A percentile compares a stretch with the other conserved stretches of the same genome.
Conservation (phyloP, 2,113 vertebrate genomes). For the Axis porcinus region DNA sequence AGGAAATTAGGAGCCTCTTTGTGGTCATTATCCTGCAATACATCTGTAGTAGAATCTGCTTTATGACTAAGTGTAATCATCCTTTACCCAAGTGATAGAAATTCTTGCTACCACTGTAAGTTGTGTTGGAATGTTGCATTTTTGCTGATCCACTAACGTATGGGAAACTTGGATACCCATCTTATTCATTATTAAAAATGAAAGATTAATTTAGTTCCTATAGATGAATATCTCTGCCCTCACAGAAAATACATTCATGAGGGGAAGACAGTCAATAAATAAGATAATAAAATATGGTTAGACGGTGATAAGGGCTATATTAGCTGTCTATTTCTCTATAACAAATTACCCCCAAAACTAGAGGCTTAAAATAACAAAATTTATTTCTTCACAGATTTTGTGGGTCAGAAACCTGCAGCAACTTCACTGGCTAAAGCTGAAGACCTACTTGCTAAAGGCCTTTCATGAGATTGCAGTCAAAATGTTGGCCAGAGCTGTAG, state of each 20-base stretch:
- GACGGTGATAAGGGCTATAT: background rate
- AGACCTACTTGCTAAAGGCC: background rate
- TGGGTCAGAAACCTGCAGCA: background rate
- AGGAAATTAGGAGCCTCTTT: background rate
- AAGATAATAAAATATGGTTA: background rate
- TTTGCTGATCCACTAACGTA: background rate
- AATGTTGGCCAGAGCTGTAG: background rate
- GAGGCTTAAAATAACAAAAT: background rate
- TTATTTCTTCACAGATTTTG: background rate
- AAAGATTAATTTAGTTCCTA: background rate
- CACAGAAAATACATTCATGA: background rate
- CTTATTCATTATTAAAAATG: conserved; percentile 5
- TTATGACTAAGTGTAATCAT: background rate
- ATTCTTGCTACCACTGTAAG: background rate
- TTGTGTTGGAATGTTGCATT: background rate
- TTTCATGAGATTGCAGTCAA: background rate
- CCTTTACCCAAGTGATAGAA: background rate
- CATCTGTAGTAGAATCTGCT: background rate
- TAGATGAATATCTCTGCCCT: background rate
- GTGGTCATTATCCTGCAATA: background rate
- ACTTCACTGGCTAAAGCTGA: background rate
- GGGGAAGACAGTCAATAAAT: background rate
- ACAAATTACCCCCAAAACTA: background rate
- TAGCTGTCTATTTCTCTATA: background rate
- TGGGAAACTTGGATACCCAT: background rate